Evolutionary conservation across 1,140 invertebrate genomes (phyloP).

Genomic region (Ephestia elutella): DNA sequence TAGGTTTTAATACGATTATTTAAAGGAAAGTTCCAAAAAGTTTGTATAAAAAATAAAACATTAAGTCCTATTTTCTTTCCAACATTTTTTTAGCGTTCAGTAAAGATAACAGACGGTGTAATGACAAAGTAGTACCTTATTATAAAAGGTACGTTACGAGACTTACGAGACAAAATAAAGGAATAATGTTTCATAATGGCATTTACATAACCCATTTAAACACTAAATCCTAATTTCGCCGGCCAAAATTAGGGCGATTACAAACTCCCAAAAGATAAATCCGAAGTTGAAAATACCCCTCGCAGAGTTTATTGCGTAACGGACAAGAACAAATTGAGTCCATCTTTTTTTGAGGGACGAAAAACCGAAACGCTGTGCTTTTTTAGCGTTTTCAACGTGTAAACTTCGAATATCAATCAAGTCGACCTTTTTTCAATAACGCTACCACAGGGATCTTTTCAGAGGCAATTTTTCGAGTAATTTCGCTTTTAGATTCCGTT

Average conservation of each 20-base stretch:
- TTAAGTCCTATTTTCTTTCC: too few relatives aligned
- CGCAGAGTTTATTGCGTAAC: conserved; percentile 61
- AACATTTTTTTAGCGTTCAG: too few relatives aligned
- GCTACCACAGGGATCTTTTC: conserved; percentile 52
- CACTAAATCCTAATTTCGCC: conserved; percentile 48
- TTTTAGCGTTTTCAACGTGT: conserved; percentile 62
- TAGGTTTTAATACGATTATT: too few relatives aligned
- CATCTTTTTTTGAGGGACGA: conserved; percentile 67
- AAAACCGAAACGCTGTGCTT: conserved; percentile 52
- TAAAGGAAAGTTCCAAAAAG: too few relatives aligned
- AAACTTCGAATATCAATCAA: conserved; percentile 70
- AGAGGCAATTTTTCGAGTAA: conserved; percentile 65
- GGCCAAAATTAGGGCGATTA: conserved; percentile 52
- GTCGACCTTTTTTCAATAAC: conserved; percentile 68
- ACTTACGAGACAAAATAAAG: conserved; percentile 16
- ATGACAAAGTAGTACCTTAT: too few relatives aligned
- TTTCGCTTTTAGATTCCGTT: conserved; percentile 50
- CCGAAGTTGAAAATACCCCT: conserved; percentile 61
- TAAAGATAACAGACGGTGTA: too few relatives aligned
- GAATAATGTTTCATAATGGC: conserved; percentile 18
- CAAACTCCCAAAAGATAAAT: conserved; percentile 59
- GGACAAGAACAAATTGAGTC: conserved; percentile 70
- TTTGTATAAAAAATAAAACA: too few relatives aligned
- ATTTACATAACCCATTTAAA: conserved; percentile 41
- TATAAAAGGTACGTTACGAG: too few relatives aligned